Percentiles rank a stretch among this genome's conserved stretches.
phyloP scores from a whole-genome alignment of 1,140 invertebrate species.

The Neodiprion virginianus region DNA sequence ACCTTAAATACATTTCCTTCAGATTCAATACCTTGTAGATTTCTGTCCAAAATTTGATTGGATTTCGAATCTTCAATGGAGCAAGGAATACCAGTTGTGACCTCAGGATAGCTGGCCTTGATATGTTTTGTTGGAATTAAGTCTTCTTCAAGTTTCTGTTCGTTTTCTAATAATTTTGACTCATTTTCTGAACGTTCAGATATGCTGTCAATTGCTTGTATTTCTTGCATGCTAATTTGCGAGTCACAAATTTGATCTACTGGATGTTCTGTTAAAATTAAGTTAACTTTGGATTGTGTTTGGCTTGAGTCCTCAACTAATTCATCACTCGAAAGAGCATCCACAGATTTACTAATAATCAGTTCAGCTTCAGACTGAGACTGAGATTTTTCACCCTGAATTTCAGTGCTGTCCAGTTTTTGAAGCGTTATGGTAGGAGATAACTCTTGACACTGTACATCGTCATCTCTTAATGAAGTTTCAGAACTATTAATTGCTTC shows the following conservation, averaged over 20 bases:
- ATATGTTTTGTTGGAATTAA: not conserved
- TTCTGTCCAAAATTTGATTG: not conserved
- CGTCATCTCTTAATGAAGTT: not conserved
- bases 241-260: too few species aligned
- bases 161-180: not conserved
- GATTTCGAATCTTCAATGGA: not conserved
- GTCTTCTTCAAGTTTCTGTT: not conserved
- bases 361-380: not conserved
- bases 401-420: not conserved
- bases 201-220: not conserved
- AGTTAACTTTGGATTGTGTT: not conserved
- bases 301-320: not conserved
- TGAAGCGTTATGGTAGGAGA: not conserved
- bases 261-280: not conserved
- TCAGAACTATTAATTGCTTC: not conserved
- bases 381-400: not conserved
- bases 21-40: not conserved
- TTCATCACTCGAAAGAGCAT: not conserved
- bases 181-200: not conserved
- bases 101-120: not conserved
- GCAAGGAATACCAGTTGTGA: not conserved
- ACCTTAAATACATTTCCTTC: not conserved
- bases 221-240: not conserved
- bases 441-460: not conserved
- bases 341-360: not conserved